phyloP scores from a whole-genome alignment of 35 echinoderm and acorn worm genomes.

The Strongylocentrotus purpuratus region DNA sequence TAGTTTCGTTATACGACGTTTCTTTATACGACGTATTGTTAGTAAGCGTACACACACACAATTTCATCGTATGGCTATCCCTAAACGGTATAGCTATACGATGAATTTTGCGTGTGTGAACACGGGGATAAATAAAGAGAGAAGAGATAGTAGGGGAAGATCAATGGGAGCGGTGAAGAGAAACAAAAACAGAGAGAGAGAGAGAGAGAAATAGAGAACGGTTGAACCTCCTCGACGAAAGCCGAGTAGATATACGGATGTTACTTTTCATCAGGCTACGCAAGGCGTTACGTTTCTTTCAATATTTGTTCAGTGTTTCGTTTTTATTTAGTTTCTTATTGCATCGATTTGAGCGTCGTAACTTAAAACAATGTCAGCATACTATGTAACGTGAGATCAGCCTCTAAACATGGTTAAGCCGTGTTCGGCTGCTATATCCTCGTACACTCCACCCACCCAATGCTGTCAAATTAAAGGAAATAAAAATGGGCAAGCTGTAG shows the following conservation, averaged over 20 bases:
- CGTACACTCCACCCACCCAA: background rate
- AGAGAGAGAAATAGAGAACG: background rate
- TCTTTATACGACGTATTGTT: no score
- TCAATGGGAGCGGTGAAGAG: background rate
- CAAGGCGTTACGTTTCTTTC: slow-evolving; percentile 2
- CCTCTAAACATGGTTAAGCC: slow-evolving; percentile 1
- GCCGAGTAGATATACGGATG: slow-evolving; percentile 1
- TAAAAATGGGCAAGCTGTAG: background rate
- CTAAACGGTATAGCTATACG: no score
- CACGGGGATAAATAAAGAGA: no score
- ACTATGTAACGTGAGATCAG: background rate
- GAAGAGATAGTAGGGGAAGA: no score
- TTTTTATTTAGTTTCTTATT: background rate
- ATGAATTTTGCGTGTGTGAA: no score
- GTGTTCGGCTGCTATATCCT: background rate
- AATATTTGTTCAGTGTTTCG: background rate
- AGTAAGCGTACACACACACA: no score
- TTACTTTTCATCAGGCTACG: background rate
- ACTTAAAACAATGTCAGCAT: slow-evolving; percentile 18
- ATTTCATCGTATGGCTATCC: no score
- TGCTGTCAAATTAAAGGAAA: background rate
- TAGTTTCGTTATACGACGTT: no score
- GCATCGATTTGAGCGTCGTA: background rate
- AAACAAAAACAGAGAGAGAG: background rate
- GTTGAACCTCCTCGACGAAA: background rate